These are phyloP conservation scores for Glyptemys insculpta DNA, from an alignment of 2,797 vertebrate genomes.

Conservation along the genomic window DNA sequence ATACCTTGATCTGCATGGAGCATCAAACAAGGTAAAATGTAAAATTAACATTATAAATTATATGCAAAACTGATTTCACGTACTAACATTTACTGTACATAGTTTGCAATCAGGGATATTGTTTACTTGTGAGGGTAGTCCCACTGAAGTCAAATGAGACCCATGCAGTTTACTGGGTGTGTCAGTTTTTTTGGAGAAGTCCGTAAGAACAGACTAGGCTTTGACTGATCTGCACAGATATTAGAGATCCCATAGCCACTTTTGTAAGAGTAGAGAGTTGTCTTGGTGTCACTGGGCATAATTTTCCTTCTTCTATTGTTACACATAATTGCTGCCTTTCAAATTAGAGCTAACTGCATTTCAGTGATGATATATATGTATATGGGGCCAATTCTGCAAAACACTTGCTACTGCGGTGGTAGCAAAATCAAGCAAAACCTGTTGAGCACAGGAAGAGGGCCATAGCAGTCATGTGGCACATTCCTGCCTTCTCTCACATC, in stretches of 20 bases:
- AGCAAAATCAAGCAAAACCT: background rate
- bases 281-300: background rate
- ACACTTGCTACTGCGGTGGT: background rate
- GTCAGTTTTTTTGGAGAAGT: background rate
- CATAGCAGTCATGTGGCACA: background rate
- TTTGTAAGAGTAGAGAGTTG: background rate
- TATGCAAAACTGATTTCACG: background rate
- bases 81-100: background rate
- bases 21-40: conserved; percentile 6
- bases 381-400: background rate
- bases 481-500: background rate
- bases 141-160: background rate
- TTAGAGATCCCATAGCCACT: background rate
- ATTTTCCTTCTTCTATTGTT: background rate
- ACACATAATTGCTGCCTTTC: background rate
- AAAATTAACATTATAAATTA: background rate
- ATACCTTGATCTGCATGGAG: background rate
- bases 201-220: background rate
- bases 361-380: too few species aligned
- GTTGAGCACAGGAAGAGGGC: too few species aligned
- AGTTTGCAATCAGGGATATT: background rate
- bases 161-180: background rate
- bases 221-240: background rate
- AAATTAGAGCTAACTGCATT: background rate
- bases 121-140: background rate